Base-by-base conservation (phyloP, 2,888 invertebrate genomes). In the Lasius fuliginosus region DNA sequence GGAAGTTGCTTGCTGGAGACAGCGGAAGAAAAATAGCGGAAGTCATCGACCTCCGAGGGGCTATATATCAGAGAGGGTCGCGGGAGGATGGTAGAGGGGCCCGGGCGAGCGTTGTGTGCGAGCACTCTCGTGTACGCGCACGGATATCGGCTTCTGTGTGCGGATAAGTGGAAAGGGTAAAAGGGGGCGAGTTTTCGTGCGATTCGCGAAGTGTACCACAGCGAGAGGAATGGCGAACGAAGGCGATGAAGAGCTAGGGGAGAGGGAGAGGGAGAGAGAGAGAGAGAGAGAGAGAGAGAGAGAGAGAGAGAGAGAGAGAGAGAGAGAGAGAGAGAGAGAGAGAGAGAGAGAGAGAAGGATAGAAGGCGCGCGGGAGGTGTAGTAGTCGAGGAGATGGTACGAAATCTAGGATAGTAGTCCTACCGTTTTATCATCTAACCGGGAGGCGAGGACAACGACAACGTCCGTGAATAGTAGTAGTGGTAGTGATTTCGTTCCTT, bases 11-110 rank as follows among this genome's bases (percentile, higher is more conserved):
- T 95, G 95, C 95, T 95, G 95, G 95, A 95, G 96, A 96, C 96
- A 96, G 95, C 95, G 95, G 95, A 96, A 96, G 96, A 96, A 96
- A 96, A 96, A 96, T 96, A 95, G 95, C 95, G 95, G 95, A 95
- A 96, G 95, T 96, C 96, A 95, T 96, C 96, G 96, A 96, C 96
- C 96, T 96, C 96, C 95, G 95, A 95, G 95, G 95, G 94, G 95
- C 96, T 95, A 96, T 96, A 96, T 95, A 96, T 95, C 95, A 95
- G 93, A 71, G 73, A 90, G 91, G 92, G 91, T 91, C 92, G 92
- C 92, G 84, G 85, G 87, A 86, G 90, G 86, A 87, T 85, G 89
- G 85, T 87, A 90, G 90, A 46, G 60, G 91, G 87, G 89, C 87
- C 89, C 12, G 87, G 86, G 82, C 74, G 86, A 82, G 86, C 69